Conservation (phyloP, 2,888 invertebrate species). For the Conistra vaccinii region DNA sequence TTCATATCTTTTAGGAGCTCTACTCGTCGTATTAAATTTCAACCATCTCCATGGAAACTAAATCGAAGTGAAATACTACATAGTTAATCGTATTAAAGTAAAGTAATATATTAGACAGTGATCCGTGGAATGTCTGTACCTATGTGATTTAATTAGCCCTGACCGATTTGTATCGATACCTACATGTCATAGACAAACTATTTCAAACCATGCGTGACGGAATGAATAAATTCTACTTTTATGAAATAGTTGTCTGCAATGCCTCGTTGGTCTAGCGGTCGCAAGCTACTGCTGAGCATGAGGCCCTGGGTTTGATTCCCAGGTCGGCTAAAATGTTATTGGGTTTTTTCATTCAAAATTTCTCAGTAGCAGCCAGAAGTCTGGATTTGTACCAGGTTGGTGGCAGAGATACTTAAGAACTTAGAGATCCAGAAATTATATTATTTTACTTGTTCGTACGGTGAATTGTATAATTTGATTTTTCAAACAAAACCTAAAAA, state of each 20-base stretch:
- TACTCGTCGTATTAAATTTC: not conserved
- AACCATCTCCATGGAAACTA: slow-evolving; percentile 6
- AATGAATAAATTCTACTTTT: slow-evolving; percentile 50
- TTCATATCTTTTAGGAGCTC: not conserved
- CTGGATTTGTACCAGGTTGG: too few relatives aligned
- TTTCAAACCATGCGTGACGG: slow-evolving; percentile 62
- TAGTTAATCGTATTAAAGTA: slow-evolving; percentile 71
- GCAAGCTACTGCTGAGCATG: too few relatives aligned
- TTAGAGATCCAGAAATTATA: too few relatives aligned
- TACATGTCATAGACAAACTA: slow-evolving; percentile 76
- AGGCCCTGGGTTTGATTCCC: too few relatives aligned
- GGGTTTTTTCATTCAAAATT: too few relatives aligned
- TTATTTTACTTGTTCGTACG: too few relatives aligned
- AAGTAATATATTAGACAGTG: slow-evolving; percentile 76
- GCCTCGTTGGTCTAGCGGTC: too few relatives aligned
- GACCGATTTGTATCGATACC: slow-evolving; percentile 80
- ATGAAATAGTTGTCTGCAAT: slow-evolving; percentile 32
- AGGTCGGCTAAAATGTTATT: too few relatives aligned
- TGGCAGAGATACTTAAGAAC: too few relatives aligned
- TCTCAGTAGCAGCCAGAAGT: too few relatives aligned
- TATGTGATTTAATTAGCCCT: slow-evolving; percentile 76
- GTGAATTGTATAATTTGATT: too few relatives aligned
- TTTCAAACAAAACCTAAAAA: too few relatives aligned
- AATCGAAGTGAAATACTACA: slow-evolving; percentile 30
- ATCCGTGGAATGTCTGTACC: slow-evolving; percentile 77